Evolutionary conservation across 2,113 vertebrate species (phyloP).

Genomic region (Himantopus leucocephalus): DNA sequence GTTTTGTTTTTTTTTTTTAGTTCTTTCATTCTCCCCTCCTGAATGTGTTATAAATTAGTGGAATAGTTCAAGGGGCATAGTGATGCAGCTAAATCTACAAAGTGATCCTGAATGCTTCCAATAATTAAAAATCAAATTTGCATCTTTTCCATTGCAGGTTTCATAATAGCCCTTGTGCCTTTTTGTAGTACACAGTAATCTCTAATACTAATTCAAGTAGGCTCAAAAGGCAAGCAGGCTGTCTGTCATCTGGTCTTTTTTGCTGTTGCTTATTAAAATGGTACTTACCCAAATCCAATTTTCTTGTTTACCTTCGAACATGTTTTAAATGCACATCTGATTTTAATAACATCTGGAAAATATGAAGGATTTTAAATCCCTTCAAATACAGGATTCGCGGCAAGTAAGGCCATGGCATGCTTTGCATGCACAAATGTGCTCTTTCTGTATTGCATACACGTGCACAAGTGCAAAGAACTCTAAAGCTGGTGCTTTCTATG

Average conservation of each 20-base stretch:
- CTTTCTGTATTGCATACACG: accelerated
- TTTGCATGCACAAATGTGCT: background rate
- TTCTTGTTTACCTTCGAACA: background rate
- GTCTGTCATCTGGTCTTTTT: background rate
- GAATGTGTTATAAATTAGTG: background rate
- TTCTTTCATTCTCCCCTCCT: background rate
- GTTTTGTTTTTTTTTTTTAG: background rate
- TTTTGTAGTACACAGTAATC: background rate
- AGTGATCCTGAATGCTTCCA: background rate
- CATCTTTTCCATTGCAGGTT: background rate
- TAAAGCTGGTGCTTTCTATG: background rate
- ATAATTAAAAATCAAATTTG: background rate
- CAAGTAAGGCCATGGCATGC: accelerated
- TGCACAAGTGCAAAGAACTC: background rate
- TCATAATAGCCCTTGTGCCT: background rate
- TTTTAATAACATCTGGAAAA: background rate
- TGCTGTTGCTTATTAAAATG: background rate
- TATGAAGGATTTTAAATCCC: background rate
- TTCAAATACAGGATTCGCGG: background rate
- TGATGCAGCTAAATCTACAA: background rate
- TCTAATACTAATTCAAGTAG: background rate
- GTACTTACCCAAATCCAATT: background rate
- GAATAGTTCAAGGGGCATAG: background rate
- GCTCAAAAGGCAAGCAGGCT: background rate
- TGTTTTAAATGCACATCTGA: background rate